These are phyloP conservation scores for Thalassarche chlororhynchos DNA, from an alignment of 2,113 vertebrate species.

Conservation along the genomic window DNA sequence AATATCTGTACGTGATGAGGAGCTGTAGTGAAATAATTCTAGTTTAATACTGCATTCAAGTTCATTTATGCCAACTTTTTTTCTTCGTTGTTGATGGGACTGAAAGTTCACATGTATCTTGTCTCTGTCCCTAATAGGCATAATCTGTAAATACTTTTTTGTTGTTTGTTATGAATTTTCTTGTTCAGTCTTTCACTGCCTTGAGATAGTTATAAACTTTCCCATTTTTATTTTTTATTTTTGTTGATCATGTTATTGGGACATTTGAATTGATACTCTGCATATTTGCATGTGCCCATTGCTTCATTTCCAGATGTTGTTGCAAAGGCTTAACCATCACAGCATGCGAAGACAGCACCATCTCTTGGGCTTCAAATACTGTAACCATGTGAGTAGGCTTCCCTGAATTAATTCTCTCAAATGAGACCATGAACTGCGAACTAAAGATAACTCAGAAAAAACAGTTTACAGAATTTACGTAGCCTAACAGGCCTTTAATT, in stretches of 20 bases:
- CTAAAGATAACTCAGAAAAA: background rate
- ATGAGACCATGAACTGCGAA: background rate
- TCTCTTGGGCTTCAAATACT: slow-evolving; percentile 4
- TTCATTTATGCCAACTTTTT: background rate
- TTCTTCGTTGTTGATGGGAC: background rate
- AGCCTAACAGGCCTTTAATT: background rate
- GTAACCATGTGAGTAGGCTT: background rate
- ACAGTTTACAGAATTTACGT: background rate
- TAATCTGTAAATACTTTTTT: background rate
- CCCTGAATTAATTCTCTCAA: background rate
- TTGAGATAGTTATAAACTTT: background rate
- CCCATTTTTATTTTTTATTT: background rate
- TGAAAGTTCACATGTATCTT: background rate
- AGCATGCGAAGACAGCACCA: background rate
- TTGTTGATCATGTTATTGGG: background rate
- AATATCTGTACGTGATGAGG: background rate
- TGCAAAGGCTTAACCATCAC: background rate
- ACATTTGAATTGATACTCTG: background rate
- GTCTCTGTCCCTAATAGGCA: background rate
- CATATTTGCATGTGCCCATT: background rate
- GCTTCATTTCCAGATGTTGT: slow-evolving; percentile 19
- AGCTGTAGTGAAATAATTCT: background rate
- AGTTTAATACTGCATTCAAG: background rate
- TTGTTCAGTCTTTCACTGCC: background rate
- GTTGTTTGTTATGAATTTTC: background rate